Conservation (phyloP, 2,113 vertebrate genomes). For the Phrynosoma platyrhinos region DNA sequence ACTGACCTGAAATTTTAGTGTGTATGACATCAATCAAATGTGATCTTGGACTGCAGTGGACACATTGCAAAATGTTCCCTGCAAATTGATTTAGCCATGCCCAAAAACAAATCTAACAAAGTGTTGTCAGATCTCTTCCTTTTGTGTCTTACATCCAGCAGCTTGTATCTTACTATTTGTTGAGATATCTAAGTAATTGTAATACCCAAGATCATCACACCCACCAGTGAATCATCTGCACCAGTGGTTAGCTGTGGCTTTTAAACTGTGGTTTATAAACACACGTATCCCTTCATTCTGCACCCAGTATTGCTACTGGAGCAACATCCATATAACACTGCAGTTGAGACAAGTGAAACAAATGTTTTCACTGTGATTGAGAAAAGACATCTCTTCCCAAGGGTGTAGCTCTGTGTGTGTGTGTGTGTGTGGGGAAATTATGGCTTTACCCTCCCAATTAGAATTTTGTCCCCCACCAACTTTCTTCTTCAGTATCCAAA, state of each 20-base stretch:
- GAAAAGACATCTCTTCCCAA: neutral
- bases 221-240: neutral
- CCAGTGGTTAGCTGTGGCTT: neutral
- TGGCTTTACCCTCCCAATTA: too few relatives aligned
- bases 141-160: neutral
- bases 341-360: neutral
- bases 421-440: too few relatives aligned
- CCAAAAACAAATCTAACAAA: neutral
- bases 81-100: neutral
- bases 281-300: neutral
- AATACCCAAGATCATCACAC: neutral
- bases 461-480: too few relatives aligned
- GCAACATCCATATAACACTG: neutral
- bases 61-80: constrained; percentile 9
- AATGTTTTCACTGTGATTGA: neutral
- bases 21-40: constrained; percentile 9
- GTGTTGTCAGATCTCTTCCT: neutral
- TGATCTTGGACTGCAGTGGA: constrained; percentile 1
- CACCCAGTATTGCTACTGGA: neutral
- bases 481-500: too few relatives aligned
- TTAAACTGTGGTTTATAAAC: neutral
- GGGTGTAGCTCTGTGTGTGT: neutral
- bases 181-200: neutral
- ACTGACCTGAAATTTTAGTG: neutral
- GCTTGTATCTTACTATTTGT: constrained; percentile 6